A percentile compares a stretch with the other conserved stretches of the same genome.
phyloP scores from a whole-genome alignment of 2,888 invertebrate species.

The Anagyrus pseudococci region DNA sequence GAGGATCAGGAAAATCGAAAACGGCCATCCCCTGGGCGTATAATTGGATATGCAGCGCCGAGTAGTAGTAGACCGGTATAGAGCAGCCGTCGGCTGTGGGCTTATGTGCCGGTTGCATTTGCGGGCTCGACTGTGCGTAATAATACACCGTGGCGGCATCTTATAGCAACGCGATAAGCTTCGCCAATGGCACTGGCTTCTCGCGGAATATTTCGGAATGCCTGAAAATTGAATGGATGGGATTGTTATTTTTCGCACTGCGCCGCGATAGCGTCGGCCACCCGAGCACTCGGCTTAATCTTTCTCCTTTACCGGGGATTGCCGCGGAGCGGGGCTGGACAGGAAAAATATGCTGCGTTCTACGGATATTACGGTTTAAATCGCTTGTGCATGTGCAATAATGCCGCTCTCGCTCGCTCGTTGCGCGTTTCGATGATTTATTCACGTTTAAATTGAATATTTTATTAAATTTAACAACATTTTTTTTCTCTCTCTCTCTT shows the following conservation, averaged over 20 bases:
- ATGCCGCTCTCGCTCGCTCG: no score
- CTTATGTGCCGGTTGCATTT: constrained; percentile 9
- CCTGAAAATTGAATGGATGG: background rate
- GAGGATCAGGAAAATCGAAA: constrained; percentile 30
- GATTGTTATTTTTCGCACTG: background rate
- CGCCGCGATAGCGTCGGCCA: no score
- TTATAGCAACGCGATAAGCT: constrained; percentile 20
- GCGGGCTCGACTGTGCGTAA: background rate
- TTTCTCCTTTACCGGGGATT: no score
- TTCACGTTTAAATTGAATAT: no score
- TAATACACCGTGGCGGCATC: constrained; percentile 15
- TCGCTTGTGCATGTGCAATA: no score
- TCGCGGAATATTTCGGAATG: constrained; percentile 2
- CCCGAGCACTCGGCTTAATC: no score
- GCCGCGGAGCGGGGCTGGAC: no score
- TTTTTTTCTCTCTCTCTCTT: no score
- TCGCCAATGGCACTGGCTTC: background rate
- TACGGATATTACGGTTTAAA: no score
- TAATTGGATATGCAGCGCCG: constrained; percentile 33
- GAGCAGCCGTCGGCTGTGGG: background rate
- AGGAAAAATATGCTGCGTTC: no score
- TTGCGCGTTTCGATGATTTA: no score
- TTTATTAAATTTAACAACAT: no score
- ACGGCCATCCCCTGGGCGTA: constrained; percentile 8
- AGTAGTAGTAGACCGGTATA: background rate